Base-by-base conservation (phyloP, 2,113 vertebrate genomes). In the Lepidothrix coronata region DNA sequence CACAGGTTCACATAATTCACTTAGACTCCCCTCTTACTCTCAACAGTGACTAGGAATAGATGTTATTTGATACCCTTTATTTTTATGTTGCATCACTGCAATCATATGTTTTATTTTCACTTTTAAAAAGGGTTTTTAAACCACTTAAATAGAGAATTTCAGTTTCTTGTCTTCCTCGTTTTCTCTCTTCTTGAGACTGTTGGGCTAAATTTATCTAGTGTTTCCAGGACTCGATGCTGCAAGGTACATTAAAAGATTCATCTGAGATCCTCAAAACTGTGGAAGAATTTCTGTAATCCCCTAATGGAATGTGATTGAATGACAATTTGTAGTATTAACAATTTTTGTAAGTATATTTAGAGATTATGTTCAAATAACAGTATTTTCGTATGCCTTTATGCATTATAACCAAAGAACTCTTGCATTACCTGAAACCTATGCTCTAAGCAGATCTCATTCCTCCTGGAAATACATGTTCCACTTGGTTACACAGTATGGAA, bases 121-220 rank as follows among this genome's bases (percentile, higher is more conserved):
- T 61, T 94, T 88, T 17, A 18, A n/a, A 81, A 70, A 49, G 11
- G 5, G 65, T 59, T 81, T 88, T 92, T 21, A 72, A 71, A 77
- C 17, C 4, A 59, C 18, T 87, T 35, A 51, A 27, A 65, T 1
- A 63, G n/a, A 58, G 31, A 63, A 59, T 76, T 90, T 44, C 31
- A 27, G 39, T 23, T 73, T 14, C 18, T 10, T 33, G 5, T 49
- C 46, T 58, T 76, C 17, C 46, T 81, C 0, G 0, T 28, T 11
- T 58, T 73, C 25, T 66, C 11, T 55, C 17, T 72, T 88, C 58
- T 59, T 37, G 19, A 90, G 19, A 68, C 28, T 68, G 9, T 6
- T 63, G 5, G 7, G 16, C 12, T 76, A 84, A 72, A 80, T 66
- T 71, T 52, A 71, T 51, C 44, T 27, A 27, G 14, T 0, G 0